Base-by-base conservation (phyloP, 2,797 vertebrate species). In the Xiphorhynchus erythropygius region DNA sequence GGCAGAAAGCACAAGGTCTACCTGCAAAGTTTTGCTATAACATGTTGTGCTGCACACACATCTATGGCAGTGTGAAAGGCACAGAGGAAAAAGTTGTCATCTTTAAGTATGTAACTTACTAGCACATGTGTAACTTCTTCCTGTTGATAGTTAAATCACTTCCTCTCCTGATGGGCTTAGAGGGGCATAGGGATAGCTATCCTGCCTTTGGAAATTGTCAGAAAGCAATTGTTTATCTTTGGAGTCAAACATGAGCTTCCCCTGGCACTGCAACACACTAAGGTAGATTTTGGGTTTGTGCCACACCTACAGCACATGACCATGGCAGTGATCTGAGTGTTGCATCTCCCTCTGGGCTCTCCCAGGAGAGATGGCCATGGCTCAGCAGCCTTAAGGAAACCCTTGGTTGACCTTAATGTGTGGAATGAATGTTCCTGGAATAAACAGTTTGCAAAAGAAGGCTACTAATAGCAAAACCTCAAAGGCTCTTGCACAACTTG, bases 381-480 rank as follows among this genome's bases (percentile, higher is more conserved):
- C 41, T 86, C 28, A 47, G 67, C 35, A 76, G 80, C 47, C 60
- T 91, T 83, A 53, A 73, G 68, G 37, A 91, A 85, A 74, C 60
- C 78, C 27, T 41, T 39, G 11, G 18, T n/a, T 95, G 86, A 90
- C 89, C 86, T 90, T 83, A 75, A 60, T 2, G 4, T 52, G 52
- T 19, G 68, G 84, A 76, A 83, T 64, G 13, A 76, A 70, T 67
- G 41, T 70, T 93, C n/a, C 41, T 69, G 87, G 86, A 84, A 84
- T 90, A 90, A 84, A 93, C 70, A 87, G 47, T 93, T 94, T 94
- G 94, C 28, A 89, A 39, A 92, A 90, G 21, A n/a, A 87, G 60
- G 46, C 52, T 82, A 62, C 64, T 95, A 83, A 83, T 28, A 87
- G 52, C 12, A 1, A 90, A 92, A 87, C 65, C 60, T 96, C 64